Percentiles rank a stretch among this genome's conserved stretches.
phyloP scores from a whole-genome alignment of 2,113 vertebrate species.

The Megaceryle maxima region DNA sequence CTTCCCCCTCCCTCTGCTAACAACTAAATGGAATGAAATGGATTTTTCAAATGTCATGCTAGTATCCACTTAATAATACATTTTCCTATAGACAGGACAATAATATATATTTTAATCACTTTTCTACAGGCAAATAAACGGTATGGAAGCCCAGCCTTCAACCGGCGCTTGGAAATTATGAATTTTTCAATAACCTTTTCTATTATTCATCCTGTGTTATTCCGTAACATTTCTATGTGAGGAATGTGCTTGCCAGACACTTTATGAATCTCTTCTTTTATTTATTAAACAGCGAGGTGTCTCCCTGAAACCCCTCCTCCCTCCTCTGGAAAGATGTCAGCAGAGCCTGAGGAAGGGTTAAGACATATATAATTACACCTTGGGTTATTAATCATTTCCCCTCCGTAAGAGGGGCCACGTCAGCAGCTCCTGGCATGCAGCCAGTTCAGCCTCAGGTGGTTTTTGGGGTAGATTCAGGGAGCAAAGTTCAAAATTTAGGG shows the following conservation, averaged over 20 bases:
- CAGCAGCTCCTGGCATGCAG: not conserved
- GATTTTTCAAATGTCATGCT: constrained; percentile 81
- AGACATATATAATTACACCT: constrained; percentile 42
- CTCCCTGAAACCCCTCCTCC: constrained; percentile 63
- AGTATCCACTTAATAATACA: constrained; percentile 85
- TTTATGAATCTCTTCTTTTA: constrained; percentile 89
- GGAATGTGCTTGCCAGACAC: constrained; percentile 78
- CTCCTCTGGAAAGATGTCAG: not conserved
- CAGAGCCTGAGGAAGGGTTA: not conserved
- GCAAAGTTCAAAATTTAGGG: not conserved
- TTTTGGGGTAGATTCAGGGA: not conserved
- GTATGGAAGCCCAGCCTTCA: constrained; percentile 83
- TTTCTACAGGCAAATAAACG: constrained; percentile 82
- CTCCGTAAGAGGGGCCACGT: not conserved
- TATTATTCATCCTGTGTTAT: constrained; percentile 93
- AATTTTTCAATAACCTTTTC: constrained; percentile 92
- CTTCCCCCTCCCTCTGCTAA: not conserved
- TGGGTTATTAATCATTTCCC: constrained; percentile 55
- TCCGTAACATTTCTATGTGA: constrained; percentile 85
- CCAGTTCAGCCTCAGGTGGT: not conserved
- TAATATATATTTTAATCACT: constrained; percentile 85
- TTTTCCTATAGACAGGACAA: constrained; percentile 83
- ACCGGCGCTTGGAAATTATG: constrained; percentile 83
- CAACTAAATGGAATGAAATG: constrained; percentile 78
- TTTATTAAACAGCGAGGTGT: constrained; percentile 87